A percentile compares a stretch with the other conserved stretches of the same genome.
phyloP scores from a whole-genome alignment of 2,113 vertebrate species.

The Caranx ignobilis region DNA sequence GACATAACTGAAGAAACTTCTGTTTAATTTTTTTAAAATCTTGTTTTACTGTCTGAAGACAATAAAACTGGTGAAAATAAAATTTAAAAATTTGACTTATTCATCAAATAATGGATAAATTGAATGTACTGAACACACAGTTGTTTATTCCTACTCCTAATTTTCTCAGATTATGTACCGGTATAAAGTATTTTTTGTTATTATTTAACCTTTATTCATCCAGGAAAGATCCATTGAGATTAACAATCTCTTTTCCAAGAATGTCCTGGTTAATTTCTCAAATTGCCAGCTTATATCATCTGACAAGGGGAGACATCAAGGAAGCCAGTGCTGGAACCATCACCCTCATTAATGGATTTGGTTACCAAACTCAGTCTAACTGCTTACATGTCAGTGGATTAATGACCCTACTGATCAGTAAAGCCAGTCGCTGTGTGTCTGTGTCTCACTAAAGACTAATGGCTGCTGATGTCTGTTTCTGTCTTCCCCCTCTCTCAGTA shows the following conservation, averaged over 20 bases:
- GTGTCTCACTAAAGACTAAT: not conserved
- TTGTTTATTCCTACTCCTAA: not conserved
- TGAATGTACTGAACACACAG: no score
- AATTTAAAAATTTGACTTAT: no score
- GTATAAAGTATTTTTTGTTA: no score
- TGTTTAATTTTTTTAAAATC: no score
- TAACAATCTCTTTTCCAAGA: no score
- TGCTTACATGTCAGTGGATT: not conserved
- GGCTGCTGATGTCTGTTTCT: not conserved
- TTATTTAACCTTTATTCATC: no score
- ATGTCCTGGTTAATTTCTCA: not conserved
- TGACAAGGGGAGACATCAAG: not conserved
- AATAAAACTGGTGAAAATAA: no score
- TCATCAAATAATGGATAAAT: no score
- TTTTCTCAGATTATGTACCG: not conserved
- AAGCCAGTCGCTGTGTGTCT: not conserved
- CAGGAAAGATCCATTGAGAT: no score
- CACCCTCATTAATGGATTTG: not conserved
- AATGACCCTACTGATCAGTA: not conserved
- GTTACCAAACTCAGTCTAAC: not conserved
- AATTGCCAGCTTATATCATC: not conserved
- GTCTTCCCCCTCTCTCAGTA: not conserved
- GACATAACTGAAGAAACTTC: not conserved
- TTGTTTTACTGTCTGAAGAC: no score
- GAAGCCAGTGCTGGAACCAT: not conserved